Conservation (phyloP, 1,140 invertebrate species). For the Cecropterus lyciades region DNA sequence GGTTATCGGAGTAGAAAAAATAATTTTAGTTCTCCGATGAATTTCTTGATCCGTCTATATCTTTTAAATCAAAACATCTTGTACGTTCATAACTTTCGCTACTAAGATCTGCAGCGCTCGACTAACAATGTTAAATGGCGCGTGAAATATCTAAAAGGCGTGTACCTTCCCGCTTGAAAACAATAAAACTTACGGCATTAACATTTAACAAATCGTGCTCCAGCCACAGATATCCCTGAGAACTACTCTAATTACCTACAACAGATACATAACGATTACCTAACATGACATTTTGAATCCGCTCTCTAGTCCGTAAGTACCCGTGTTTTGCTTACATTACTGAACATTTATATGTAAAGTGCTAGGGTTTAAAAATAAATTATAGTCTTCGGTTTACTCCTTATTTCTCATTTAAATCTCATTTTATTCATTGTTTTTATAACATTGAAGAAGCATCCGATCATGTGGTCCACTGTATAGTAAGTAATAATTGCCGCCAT, state of each 20-base stretch:
- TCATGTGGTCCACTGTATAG: too few relatives aligned
- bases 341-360: too few relatives aligned
- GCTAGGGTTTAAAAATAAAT: too few relatives aligned
- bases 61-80: conserved; percentile 10
- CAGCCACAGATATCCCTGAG: conserved; percentile 59
- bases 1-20: too few relatives aligned
- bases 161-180: conserved; percentile 18
- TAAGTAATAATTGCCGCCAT: too few relatives aligned
- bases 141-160: conserved; percentile 33
- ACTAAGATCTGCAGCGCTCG: conserved; percentile 15
- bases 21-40: background rate
- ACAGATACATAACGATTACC: conserved; percentile 56
- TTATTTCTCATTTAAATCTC: too few relatives aligned
- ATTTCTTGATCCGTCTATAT: conserved; percentile 1
- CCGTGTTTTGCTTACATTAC: too few relatives aligned
- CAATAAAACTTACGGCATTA: conserved; percentile 36
- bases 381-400: too few relatives aligned
- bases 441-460: too few relatives aligned
- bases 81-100: conserved; percentile 30
- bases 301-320: conserved; percentile 2
- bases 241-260: conserved; percentile 70
- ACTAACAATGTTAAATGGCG: conserved; percentile 30
- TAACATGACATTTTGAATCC: conserved; percentile 63
- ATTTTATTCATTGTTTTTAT: too few relatives aligned
- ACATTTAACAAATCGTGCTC: conserved; percentile 45